Conservation (phyloP, 2,888 invertebrate genomes). For the Erebia ligea region DNA sequence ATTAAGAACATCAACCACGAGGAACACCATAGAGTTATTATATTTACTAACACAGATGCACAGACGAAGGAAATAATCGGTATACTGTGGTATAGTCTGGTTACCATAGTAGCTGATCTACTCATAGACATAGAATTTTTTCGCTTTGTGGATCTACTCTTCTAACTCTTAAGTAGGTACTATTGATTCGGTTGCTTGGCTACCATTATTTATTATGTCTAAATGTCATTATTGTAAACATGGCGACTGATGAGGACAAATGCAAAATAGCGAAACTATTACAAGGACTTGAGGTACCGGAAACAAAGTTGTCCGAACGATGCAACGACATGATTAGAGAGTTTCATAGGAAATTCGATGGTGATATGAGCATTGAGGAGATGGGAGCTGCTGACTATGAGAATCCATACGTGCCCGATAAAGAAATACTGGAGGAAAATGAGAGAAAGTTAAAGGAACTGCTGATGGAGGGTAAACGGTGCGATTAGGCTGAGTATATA, state of each 20-base stretch:
- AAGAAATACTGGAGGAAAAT: constrained; percentile 59
- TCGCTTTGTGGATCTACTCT: too few species aligned
- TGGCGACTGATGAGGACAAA: constrained; percentile 76
- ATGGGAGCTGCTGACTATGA: constrained; percentile 46
- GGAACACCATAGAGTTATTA: too few species aligned
- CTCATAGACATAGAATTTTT: too few species aligned
- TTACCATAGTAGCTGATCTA: too few species aligned
- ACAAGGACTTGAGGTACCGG: constrained; percentile 66
- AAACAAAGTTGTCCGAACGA: constrained; percentile 64
- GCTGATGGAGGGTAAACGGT: constrained; percentile 58
- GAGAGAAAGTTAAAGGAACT: constrained; percentile 62
- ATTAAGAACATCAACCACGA: too few species aligned
- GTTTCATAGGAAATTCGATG: constrained; percentile 59
- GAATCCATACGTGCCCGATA: constrained; percentile 69
- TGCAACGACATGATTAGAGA: constrained; percentile 61
- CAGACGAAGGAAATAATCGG: too few species aligned
- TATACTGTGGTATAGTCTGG: too few species aligned
- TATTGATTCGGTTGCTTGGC: background rate
- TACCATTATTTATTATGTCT: background rate
- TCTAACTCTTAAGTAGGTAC: too few species aligned
- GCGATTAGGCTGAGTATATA: background rate
- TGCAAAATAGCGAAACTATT: constrained; percentile 64
- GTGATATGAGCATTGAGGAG: constrained; percentile 56
- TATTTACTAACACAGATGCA: too few species aligned
- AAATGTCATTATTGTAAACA: constrained; percentile 38